phyloP scores from a whole-genome alignment of 2,888 invertebrate species.

The Ypsolopha sequella region DNA sequence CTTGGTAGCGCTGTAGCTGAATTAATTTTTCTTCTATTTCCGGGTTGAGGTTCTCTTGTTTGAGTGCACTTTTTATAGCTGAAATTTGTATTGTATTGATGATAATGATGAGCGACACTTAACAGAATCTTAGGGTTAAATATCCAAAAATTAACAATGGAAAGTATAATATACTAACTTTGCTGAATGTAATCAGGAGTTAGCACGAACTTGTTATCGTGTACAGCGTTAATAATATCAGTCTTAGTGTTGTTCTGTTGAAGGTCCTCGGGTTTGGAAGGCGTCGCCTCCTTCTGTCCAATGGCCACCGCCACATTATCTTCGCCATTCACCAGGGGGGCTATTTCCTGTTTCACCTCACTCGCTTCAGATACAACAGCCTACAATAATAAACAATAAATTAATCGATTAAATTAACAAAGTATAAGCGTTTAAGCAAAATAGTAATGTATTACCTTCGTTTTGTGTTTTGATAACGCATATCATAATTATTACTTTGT shows the following conservation, averaged over 20 bases:
- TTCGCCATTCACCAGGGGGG: slow-evolving; percentile 50
- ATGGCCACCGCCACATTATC: slow-evolving; percentile 53
- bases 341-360: slow-evolving; percentile 34
- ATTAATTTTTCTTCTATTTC: slow-evolving; percentile 93
- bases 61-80: slow-evolving; percentile 94
- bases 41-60: slow-evolving; percentile 91
- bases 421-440: background rate
- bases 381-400: slow-evolving; percentile 2
- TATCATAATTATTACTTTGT: no score
- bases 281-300: slow-evolving; percentile 45
- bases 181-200: slow-evolving; percentile 95
- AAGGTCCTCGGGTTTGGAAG: slow-evolving; percentile 49
- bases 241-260: slow-evolving; percentile 51
- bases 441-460: background rate
- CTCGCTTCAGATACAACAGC: slow-evolving; percentile 25
- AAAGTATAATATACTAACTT: slow-evolving; percentile 79
- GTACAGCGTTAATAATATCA: slow-evolving; percentile 42
- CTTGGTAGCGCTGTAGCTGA: slow-evolving; percentile 88
- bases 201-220: slow-evolving; percentile 78
- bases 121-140: background rate
- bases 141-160: slow-evolving; percentile 1
- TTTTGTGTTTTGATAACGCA: no score
- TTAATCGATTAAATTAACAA: no score
- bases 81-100: slow-evolving; percentile 26
- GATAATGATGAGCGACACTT: background rate